phyloP scores from a whole-genome alignment of 2,888 invertebrate genomes.

The Mythimna vitellina region DNA sequence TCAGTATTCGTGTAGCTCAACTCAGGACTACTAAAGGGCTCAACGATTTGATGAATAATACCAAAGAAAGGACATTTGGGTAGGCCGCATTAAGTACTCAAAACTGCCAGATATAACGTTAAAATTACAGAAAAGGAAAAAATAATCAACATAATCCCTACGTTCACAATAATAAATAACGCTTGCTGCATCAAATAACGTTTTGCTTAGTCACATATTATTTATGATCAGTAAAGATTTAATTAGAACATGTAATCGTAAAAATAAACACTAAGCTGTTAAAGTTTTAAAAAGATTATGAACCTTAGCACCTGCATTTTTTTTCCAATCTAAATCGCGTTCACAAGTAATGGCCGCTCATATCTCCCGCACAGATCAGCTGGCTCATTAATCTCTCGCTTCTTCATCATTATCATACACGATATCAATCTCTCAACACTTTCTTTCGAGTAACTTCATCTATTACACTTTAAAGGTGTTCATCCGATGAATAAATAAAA shows the following conservation, averaged over 20 bases:
- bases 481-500: conserved; percentile 66
- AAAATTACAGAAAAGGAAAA: no score
- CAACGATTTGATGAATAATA: no score
- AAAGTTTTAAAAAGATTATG: background rate
- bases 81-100: no score
- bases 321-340: conserved; percentile 22
- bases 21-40: no score
- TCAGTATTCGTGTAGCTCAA: no score
- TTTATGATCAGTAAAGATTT: background rate
- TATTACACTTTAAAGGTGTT: conserved; percentile 52
- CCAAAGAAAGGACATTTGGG: no score
- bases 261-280: background rate
- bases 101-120: no score
- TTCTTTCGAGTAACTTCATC: conserved; percentile 51
- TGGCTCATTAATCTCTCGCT: conserved; percentile 57
- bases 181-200: background rate
- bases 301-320: conserved; percentile 36
- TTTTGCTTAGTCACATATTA: background rate
- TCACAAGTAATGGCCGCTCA: conserved; percentile 20
- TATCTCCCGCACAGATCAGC: conserved; percentile 42
- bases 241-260: background rate
- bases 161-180: no score
- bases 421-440: conserved; percentile 59
- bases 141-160: no score
- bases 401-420: conserved; percentile 54